Percentiles rank a stretch among this genome's conserved stretches.
phyloP scores from a whole-genome alignment of 2,113 vertebrate species.

The Xenus cinereus region DNA sequence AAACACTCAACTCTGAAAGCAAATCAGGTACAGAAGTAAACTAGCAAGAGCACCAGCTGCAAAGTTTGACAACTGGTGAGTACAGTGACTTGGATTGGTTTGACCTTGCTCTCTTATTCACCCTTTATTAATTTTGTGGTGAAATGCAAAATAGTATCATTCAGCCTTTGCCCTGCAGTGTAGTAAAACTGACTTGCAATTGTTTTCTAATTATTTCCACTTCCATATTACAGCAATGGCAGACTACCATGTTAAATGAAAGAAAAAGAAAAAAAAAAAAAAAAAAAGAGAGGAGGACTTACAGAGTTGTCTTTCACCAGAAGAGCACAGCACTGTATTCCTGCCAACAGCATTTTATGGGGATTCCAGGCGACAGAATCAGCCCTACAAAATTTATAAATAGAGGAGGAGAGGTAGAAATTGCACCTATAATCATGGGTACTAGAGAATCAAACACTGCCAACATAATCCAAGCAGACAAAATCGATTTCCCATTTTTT shows the following conservation, averaged over 20 bases:
- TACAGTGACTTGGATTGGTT: background rate
- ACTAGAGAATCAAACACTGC: background rate
- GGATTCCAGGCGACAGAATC: constrained; percentile 87
- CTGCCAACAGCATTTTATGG: constrained; percentile 88
- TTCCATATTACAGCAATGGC: background rate
- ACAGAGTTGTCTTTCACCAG: constrained; percentile 83
- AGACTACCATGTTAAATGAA: background rate
- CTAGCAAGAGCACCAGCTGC: background rate
- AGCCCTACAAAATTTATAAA: constrained; percentile 65
- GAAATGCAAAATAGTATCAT: background rate
- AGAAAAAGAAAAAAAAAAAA: too few relatives aligned
- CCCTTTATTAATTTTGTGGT: background rate
- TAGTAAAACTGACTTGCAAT: background rate
- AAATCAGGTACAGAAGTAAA: background rate
- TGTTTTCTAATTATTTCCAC: background rate
- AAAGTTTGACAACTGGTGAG: background rate
- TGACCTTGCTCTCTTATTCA: background rate
- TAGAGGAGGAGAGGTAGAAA: background rate
- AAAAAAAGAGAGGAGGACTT: constrained; percentile 19
- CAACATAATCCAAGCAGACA: background rate
- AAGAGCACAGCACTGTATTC: constrained; percentile 85
- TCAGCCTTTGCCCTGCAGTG: background rate
- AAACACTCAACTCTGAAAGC: background rate
- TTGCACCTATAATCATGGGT: background rate
- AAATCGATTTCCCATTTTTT: background rate